Evolutionary conservation across 1,140 invertebrate species (phyloP), one percentile per base, ranked within the genome.

Genomic region (Drosophila rhopaloa): DNA sequence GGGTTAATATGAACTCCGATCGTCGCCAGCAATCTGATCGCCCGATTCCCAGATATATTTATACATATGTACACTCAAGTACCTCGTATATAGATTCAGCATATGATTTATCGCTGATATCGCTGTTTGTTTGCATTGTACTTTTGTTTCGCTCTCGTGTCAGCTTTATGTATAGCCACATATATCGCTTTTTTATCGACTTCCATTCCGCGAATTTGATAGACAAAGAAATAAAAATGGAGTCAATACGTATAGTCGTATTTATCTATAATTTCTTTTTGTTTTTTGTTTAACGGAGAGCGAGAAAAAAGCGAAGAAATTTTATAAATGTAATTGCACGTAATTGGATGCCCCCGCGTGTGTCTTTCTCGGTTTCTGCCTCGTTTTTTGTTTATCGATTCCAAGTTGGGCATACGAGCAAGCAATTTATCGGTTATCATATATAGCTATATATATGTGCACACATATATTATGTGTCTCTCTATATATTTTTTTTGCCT

Each of bases 61-160:
- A 61, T 10, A 24, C 9, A 11, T 11, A 7, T 53, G 37, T 3
- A 3, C n/a, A 41, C 11, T 8, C 24, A 56, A 6, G 19, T 48
- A n/a, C 14, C 47, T 16, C 38, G 24, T 55, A 56, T 47, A 62
- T 48, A 50, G 48, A 62, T 78, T n/a, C 10, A 43, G 19, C 46
- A 75, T 54, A 50, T 50, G 70, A 73, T 73, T 73, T 73, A 73
- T 73, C 56, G 68, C 68, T 72, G 66, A 72, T 72, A 74, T 74
- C 50, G 70, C 24, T 40, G 24, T 74, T 74, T 75, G 50, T 55
- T 74, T 75, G 68, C 57, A 62, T 74, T 74, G 68, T 75, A 74
- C 66, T 72, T 71, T 72, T 72, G 72, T 55, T 62, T 55, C 41
- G 19, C 50, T 62, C 43, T 62, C 57, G 67, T 48, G 68, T 62